These are phyloP conservation scores for Pinctada fucata DNA, from an alignment of 2,888 invertebrate species.

Conservation along the genomic window DNA sequence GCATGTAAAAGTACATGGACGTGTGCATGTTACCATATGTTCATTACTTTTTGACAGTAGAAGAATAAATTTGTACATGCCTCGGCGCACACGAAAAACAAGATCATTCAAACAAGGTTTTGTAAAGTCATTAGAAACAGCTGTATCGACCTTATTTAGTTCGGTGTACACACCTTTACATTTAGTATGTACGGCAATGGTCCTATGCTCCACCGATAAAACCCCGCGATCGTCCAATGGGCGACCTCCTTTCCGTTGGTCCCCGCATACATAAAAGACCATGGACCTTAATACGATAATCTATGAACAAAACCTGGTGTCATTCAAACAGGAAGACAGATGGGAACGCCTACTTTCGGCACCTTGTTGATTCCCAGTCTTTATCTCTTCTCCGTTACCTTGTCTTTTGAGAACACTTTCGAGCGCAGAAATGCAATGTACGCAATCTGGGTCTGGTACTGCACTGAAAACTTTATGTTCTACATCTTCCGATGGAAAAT, in stretches of 20 bases:
- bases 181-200: too few species aligned
- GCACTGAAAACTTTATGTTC: too few species aligned
- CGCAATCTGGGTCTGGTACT: too few species aligned
- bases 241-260: too few species aligned
- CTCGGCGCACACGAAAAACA: neutral
- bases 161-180: neutral
- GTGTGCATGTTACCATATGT: slow-evolving; percentile 2
- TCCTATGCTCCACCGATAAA: too few species aligned
- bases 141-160: neutral
- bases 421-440: too few species aligned
- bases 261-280: too few species aligned
- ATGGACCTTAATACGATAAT: neutral
- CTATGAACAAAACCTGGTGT: neutral
- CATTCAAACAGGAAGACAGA: neutral
- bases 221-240: too few species aligned
- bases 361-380: neutral
- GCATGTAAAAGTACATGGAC: slow-evolving; percentile 5
- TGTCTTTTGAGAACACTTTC: too few species aligned
- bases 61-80: neutral
- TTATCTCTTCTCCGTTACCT: too few species aligned
- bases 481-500: too few species aligned
- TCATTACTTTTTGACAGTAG: neutral
- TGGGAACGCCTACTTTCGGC: neutral
- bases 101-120: neutral
- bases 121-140: slow-evolving; percentile 2